Evolutionary conservation across 2,797 vertebrate genomes (phyloP).

Genomic region (Poecilia velifera): DNA sequence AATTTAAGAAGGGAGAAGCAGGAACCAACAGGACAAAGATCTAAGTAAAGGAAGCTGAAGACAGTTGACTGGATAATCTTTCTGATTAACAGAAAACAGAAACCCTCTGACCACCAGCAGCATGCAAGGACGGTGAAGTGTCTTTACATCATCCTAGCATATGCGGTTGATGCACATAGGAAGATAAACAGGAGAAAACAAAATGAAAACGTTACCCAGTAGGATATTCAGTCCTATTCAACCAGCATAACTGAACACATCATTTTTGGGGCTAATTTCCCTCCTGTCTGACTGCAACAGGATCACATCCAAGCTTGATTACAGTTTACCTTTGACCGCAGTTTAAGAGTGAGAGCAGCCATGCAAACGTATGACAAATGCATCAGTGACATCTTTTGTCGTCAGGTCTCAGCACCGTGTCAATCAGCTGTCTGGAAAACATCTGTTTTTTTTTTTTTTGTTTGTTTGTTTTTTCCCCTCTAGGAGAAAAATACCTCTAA

Average conservation of each 20-base stretch:
- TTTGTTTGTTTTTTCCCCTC: neutral
- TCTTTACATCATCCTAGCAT: neutral
- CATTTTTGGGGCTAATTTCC: neutral
- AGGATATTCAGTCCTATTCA: neutral
- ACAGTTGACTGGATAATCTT: neutral
- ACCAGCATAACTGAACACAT: neutral
- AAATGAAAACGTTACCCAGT: neutral
- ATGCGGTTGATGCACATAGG: neutral
- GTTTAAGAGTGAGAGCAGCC: conserved; percentile 11
- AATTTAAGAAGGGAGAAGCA: neutral
- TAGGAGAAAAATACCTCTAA: conserved; percentile 33
- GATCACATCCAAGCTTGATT: conserved; percentile 28
- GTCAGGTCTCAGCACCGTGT: conserved; percentile 20
- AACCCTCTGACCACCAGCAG: too few species aligned
- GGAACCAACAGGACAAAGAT: neutral
- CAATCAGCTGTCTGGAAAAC: conserved; percentile 24
- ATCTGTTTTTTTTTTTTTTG: neutral
- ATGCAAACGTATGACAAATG: conserved; percentile 11
- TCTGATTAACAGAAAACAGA: neutral
- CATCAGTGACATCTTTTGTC: conserved; percentile 14
- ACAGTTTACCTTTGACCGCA: conserved; percentile 2
- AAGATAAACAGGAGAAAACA: neutral
- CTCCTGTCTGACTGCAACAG: neutral
- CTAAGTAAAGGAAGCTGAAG: neutral
- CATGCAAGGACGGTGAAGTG: too few species aligned